Base-by-base conservation (phyloP, 2,113 vertebrate species). In the Platichthys flesus region DNA sequence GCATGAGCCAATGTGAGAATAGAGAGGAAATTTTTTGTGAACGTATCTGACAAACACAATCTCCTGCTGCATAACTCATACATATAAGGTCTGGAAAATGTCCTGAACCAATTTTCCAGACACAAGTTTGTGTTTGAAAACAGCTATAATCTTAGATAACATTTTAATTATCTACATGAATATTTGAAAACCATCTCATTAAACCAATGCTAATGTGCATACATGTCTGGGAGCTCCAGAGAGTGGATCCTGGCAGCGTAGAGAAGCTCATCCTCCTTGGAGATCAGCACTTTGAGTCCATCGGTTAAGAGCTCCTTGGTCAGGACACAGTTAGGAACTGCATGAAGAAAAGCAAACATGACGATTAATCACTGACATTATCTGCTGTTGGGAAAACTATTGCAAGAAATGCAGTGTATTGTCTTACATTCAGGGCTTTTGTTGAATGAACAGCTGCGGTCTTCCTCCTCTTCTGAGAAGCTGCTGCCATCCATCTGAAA, bases 261-360 rank as follows among this genome's bases (percentile, higher is more conserved):
- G 4, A 99, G 94, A 71, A 99, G 94, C 67, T 97, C 96, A 78
- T 99, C 98, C 70, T 98, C 97, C 89, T 98, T 98, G 73, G 96
- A 96, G 75, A 98, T 96, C 64, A 99, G 94, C 77, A 99, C 95
- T 18, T 96, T 97, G 21, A 98, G 93, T 21, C 97, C 98, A 1
- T 98, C 98, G 68, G 93, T 94, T 69, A 98, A 92, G 23, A 96
- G 94, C 23, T 97, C 96, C 92, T 96, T 97, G 82, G 94, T 95
- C 84, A 99, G 94, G 74, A 95, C 84, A 23, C 97, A 98, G 23
- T 94, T 95, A 0, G 93, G 93, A 71, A 84, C 95, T 95, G 66
- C 28, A 64, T 4, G 24, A 40, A 9, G 54, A 84, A 66, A 80
- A 13, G 55, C 0, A 76, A 74, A 79, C 14, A 42, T 69, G 31